Evolutionary conservation across 2,888 invertebrate genomes (phyloP).

Genomic region (Chironomus tentans): DNA sequence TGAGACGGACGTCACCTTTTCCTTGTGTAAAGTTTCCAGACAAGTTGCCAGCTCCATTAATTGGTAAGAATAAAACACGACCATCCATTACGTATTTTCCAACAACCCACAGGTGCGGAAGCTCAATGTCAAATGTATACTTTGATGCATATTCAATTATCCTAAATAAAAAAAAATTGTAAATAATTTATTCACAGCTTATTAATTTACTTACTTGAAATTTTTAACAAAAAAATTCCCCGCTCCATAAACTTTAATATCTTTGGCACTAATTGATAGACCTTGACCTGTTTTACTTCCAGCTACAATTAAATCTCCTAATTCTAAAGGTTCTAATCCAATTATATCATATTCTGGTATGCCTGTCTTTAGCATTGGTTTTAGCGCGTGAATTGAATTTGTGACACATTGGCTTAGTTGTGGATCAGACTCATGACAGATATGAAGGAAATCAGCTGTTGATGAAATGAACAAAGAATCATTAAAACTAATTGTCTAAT

Average conservation of each 20-base stretch:
- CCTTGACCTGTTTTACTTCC: conserved; percentile 27
- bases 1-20: conserved; percentile 38
- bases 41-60: conserved; percentile 47
- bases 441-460: conserved; percentile 16
- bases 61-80: conserved; percentile 45
- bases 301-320: conserved; percentile 27
- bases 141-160: conserved; percentile 38
- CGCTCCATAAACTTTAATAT: conserved; percentile 27
- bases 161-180: conserved; percentile 31
- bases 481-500: background rate
- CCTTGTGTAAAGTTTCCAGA: conserved; percentile 47
- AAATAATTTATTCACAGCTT: background rate
- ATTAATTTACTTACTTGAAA: background rate
- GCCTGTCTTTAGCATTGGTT: background rate
- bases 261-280: conserved; percentile 23
- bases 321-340: conserved; percentile 16
- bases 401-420: background rate
- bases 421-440: conserved; percentile 19
- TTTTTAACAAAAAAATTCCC: conserved; percentile 25
- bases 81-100: conserved; percentile 48
- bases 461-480: background rate
- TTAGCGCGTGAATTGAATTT: conserved; percentile 7
- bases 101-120: conserved; percentile 46
- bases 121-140: conserved; percentile 40
- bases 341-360: conserved; percentile 16